These are phyloP conservation scores for Colius striatus DNA, from an alignment of 2,113 vertebrate species.

Conservation along the genomic window DNA sequence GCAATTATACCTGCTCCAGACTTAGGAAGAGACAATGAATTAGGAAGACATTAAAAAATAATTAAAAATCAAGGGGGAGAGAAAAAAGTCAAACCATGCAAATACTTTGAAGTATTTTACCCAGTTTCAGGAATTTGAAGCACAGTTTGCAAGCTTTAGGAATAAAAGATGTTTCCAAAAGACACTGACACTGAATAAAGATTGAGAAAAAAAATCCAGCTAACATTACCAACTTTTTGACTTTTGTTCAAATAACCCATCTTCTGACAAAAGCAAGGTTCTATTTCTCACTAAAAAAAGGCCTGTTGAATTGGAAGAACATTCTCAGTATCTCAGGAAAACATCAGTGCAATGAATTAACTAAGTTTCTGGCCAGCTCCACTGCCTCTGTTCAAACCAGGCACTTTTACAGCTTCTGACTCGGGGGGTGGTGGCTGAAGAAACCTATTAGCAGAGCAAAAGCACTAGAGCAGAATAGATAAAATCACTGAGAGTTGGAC, in stretches of 20 bases:
- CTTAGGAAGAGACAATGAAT: background rate
- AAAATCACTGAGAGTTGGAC: background rate
- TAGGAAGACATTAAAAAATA: background rate
- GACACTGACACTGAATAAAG: background rate
- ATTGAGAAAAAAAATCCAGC: background rate
- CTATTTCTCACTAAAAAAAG: background rate
- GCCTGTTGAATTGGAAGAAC: background rate
- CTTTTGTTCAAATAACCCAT: background rate
- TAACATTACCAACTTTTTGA: accelerated
- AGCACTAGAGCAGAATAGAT: background rate
- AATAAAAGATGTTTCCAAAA: background rate
- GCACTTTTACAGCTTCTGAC: background rate
- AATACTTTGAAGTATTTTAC: background rate
- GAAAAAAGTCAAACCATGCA: background rate
- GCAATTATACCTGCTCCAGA: background rate
- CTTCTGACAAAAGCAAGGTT: background rate
- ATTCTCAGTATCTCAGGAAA: background rate
- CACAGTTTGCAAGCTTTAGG: background rate
- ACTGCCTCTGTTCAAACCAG: background rate
- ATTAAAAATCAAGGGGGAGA: too few relatives aligned
- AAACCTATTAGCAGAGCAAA: background rate
- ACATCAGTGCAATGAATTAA: background rate
- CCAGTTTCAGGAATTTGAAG: background rate
- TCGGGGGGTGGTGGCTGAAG: background rate
- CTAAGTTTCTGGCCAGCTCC: background rate